Base-by-base conservation (phyloP, 37 sponge, comb jelly and placozoan species). In the Mnemiopsis leidyi region DNA sequence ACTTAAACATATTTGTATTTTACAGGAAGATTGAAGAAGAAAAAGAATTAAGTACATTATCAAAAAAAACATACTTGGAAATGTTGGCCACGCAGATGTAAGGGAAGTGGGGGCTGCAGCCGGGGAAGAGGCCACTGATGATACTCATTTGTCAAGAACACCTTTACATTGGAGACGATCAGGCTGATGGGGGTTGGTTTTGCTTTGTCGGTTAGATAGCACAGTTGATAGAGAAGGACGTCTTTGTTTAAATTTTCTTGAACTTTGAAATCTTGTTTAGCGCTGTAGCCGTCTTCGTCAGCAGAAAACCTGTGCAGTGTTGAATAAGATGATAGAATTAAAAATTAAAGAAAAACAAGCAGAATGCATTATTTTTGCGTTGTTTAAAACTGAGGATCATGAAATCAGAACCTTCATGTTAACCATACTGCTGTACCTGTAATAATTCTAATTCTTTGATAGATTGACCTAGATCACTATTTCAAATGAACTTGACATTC, bases 101-200 rank as follows among this genome's bases (percentile, higher is more conserved):
- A 9, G 28, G 76, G 76, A 23, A 73, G 76, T 23, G 76, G 76
- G 9, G 76, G 76, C 76, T 73, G 76, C 26, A 73, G 26, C 28
- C 76, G 23, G 28, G 76, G 76, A 9, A 73, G n/a, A 28, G 76
- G 76, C 76, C 76, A 73, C 76, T 73, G 76, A n/a, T 73, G 76
- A 23, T 73, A 73, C 28, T 73, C 76, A 9, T 73, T 23, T 9
- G 76, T 73, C 7, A 73, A 16, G n/a, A 73, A 73, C 28, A 73
- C 23, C 26, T n/a, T 16, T 28, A 73, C 25, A 73, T 73, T 73
- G 76, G 76, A 73, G 9, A 73, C 26, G 7, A 73, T n/a, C 23
- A 73, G 9, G n/a, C 76, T 73, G 23, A 73, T n/a, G 7, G 76
- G 68, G 68, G 18, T 67, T 13, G 18, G 68, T 20, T 13, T 21